phyloP scores from a whole-genome alignment of 2,888 invertebrate genomes.

The Urechis unicinctus region DNA sequence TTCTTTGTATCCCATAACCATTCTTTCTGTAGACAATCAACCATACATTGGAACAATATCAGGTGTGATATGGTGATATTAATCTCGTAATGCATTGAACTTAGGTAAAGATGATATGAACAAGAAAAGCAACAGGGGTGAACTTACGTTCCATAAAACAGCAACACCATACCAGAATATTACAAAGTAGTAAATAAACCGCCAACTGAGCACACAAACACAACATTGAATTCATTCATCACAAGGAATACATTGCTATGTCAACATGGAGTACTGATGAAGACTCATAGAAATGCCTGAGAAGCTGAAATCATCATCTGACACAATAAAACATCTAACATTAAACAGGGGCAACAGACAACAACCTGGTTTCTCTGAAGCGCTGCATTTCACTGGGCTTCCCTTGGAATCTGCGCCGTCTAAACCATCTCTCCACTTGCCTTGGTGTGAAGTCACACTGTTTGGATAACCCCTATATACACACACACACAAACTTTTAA shows the following conservation, averaged over 20 bases:
- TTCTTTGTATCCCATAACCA: constrained; percentile 88
- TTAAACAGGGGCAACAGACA: background rate
- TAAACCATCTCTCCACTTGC: constrained; percentile 86
- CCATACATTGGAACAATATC: no score
- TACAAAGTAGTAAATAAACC: constrained; percentile 20
- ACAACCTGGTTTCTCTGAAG: constrained; percentile 77
- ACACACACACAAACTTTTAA: background rate
- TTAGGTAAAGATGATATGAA: no score
- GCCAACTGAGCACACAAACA: constrained; percentile 15
- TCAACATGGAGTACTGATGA: no score
- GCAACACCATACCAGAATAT: constrained; percentile 18
- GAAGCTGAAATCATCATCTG: background rate
- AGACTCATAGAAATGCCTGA: no score
- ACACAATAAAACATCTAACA: background rate
- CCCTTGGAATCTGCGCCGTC: constrained; percentile 74
- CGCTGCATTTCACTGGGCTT: constrained; percentile 83
- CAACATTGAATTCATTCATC: no score
- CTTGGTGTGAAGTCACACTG: constrained; percentile 76
- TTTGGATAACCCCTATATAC: constrained; percentile 68
- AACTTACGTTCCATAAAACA: constrained; percentile 21
- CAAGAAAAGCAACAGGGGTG: no score
- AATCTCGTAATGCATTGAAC: no score
- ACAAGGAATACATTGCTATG: no score
- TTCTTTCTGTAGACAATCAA: constrained; percentile 58
- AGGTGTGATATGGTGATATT: no score